These are phyloP conservation scores for Plecotus auritus DNA, from an alignment of 2,113 vertebrate species.

Conservation along the genomic window DNA sequence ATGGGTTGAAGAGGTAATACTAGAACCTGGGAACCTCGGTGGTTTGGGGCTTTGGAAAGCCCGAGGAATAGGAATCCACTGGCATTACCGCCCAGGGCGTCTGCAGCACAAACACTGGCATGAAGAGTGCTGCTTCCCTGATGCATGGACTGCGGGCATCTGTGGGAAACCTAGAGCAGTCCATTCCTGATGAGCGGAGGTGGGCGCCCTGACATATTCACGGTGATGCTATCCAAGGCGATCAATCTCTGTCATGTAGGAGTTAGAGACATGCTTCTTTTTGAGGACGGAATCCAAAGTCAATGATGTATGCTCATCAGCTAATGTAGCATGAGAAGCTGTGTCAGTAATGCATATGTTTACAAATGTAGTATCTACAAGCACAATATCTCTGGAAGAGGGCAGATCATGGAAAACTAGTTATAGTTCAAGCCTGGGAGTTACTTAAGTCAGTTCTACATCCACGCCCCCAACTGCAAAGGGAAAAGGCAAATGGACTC, in stretches of 20 bases:
- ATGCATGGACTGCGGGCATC: not conserved
- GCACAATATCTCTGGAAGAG: not conserved
- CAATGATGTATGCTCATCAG: not conserved
- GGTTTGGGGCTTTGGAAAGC: not conserved
- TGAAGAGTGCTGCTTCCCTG: not conserved
- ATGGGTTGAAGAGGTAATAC: not conserved
- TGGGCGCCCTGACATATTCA: not conserved
- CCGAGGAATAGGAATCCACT: not conserved
- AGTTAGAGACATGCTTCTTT: not conserved
- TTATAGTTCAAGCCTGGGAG: not conserved
- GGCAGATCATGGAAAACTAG: not conserved
- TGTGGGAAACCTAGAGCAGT: not conserved
- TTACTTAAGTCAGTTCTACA: not conserved
- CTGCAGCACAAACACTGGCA: not conserved
- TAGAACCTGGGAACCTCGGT: not conserved
- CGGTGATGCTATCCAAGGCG: not conserved
- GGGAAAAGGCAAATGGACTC: not conserved
- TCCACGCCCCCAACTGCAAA: not conserved
- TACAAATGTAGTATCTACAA: not conserved
- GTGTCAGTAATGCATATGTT: not conserved
- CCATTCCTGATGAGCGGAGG: not conserved
- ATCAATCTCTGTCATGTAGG: not conserved
- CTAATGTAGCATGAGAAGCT: not conserved
- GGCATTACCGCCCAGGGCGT: not conserved
- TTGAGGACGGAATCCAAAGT: not conserved